Base-by-base conservation (phyloP, 2,888 invertebrate species). In the Apodemia zela region DNA sequence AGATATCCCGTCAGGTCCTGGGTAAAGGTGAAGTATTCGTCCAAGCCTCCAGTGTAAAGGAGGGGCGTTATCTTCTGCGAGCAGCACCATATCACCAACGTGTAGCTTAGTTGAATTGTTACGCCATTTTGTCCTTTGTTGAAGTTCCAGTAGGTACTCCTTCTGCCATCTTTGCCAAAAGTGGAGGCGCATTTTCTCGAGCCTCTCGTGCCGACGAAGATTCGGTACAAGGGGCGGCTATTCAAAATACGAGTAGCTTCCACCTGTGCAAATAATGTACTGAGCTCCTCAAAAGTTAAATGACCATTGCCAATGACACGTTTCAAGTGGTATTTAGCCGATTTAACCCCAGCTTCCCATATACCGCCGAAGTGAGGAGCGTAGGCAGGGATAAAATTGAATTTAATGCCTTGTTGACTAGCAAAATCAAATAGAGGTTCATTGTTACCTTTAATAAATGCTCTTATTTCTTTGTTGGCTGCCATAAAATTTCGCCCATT, bases 171-270 rank as follows among this genome's bases (percentile, higher is more conserved):
- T 62, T 45, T 47, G 47, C 60, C 65, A 64, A 62, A 66, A 68
- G 49, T 65, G 63, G 42, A 65, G 65, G 15, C 59, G 38, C 8
- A 58, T 62, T 35, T 60, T 61, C 35, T 66, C 60, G 0, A 69
- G 42, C 21, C 65, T 38, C 38, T 59, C 35, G 29, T 63, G 64
- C 0, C 29, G 29, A 29, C 29, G 29, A 29, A 29, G 29, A 29
- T 29, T 8, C 67, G 61, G 33, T 42, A 66, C 3, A 69, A 33
- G 10, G 66, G 69, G 6, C 68, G 59, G 45, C 65, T 66, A 38
- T 69, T 68, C 6, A 66, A 38, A 17, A 67, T 66, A n/a, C n/a
- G n/a, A n/a, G n/a, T n/a, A 4, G 65, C 65, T 33, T 68, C 70
- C 10, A 70, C 63, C 59, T 68, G 70, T n/a, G 64, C 60, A 59